Conservation (phyloP, 2,113 vertebrate species). For the Monarcha castaneiventris region DNA sequence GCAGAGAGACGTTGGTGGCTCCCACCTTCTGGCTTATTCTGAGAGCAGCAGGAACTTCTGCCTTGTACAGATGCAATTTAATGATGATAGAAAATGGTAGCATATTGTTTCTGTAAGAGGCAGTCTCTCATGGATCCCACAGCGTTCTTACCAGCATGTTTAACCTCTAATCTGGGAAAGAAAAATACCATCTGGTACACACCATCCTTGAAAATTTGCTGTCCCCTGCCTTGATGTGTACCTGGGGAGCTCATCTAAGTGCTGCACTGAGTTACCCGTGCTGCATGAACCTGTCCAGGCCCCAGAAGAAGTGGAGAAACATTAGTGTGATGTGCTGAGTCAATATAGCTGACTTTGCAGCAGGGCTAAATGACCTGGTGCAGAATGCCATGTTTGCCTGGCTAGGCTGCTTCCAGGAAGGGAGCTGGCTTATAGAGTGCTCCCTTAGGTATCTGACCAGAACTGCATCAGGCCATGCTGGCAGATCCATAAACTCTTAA, state of each 20-base stretch:
- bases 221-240: conserved; percentile 10
- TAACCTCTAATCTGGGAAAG: conserved; percentile 56
- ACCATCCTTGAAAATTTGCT: conserved; percentile 45
- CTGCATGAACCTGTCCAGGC: not conserved
- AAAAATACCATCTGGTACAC: conserved; percentile 56
- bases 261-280: not conserved
- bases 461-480: not conserved
- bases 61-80: conserved; percentile 53
- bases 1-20: conserved; percentile 29
- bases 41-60: conserved; percentile 51
- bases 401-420: not conserved
- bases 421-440: not conserved
- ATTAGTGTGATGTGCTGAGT: not conserved
- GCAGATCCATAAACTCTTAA: not conserved
- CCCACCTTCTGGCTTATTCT: conserved; percentile 51
- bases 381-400: not conserved
- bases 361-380: not conserved
- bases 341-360: conserved; percentile 3
- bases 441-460: not conserved
- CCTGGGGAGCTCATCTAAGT: conserved; percentile 8
- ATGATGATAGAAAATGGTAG: conserved; percentile 61
- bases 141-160: conserved; percentile 41
- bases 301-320: not conserved
- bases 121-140: conserved; percentile 52
- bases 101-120: conserved; percentile 64